A percentile compares a stretch with the other conserved stretches of the same genome.
These are phyloP conservation scores for Petaurus breviceps DNA, from an alignment of 2,113 vertebrate species.

Conservation along the genomic window DNA sequence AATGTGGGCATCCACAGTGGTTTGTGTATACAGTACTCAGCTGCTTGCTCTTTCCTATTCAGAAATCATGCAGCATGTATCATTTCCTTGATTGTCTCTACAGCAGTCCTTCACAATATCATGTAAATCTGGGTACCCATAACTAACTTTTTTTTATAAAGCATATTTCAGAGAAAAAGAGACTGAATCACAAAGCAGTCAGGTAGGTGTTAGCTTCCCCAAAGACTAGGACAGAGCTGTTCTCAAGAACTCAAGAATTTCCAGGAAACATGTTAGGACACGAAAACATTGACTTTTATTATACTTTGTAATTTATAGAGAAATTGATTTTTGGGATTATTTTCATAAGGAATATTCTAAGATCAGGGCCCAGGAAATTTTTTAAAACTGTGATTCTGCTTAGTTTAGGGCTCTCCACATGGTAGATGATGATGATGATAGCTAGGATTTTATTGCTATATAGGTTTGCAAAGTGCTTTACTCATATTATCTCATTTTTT, in stretches of 20 bases:
- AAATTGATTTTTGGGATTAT: not conserved
- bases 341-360: constrained; percentile 36
- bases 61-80: not conserved
- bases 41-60: not conserved
- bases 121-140: not conserved
- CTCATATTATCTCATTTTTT: not conserved
- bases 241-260: not conserved
- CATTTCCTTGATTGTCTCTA: not conserved
- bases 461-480: not conserved
- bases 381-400: not conserved
- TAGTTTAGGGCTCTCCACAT: not conserved
- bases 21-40: not conserved
- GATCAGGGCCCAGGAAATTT: constrained; percentile 18
- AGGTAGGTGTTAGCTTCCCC: not conserved
- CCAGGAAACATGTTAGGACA: not conserved
- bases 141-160: not conserved
- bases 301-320: not conserved
- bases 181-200: not conserved
- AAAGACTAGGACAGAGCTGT: not conserved
- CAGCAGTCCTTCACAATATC: not conserved
- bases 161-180: not conserved
- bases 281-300: constrained; percentile 19
- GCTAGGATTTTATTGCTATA: not conserved
- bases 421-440: not conserved
- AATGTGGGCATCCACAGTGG: not conserved